phyloP scores from a whole-genome alignment of 2,113 vertebrate genomes.

The Phrynocephalus versicolor region DNA sequence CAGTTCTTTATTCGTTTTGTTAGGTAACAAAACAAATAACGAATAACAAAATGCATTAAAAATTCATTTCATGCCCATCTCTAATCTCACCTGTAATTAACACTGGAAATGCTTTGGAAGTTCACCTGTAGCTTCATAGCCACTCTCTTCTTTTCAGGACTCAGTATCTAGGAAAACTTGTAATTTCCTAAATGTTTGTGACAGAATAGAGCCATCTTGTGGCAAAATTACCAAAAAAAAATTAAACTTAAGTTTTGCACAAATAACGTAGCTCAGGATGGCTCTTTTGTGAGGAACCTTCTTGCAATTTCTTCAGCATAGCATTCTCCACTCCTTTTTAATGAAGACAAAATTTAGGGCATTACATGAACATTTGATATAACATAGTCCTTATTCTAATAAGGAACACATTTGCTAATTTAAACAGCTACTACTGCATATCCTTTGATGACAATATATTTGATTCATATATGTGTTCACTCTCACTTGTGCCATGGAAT shows the following conservation, averaged over 20 bases:
- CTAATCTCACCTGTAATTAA: background rate
- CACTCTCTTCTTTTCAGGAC: slow-evolving; percentile 24
- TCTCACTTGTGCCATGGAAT: background rate
- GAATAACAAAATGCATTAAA: too few species aligned
- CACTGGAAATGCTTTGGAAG: background rate
- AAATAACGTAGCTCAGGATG: too few species aligned
- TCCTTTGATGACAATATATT: background rate
- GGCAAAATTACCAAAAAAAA: slow-evolving; percentile 54
- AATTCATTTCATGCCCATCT: too few species aligned
- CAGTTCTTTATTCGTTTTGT: too few species aligned
- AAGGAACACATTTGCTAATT: background rate
- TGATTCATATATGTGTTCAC: background rate
- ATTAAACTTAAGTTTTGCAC: background rate
- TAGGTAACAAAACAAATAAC: too few species aligned
- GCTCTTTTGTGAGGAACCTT: background rate
- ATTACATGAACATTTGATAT: too few species aligned
- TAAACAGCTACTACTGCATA: background rate
- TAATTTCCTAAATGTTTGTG: slow-evolving; percentile 21
- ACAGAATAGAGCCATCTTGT: slow-evolving; percentile 74
- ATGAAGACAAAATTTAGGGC: accelerated
- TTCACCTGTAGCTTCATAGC: background rate
- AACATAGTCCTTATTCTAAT: background rate
- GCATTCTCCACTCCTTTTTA: background rate
- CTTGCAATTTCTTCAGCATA: too few species aligned
- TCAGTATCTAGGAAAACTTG: slow-evolving; percentile 57